These are phyloP conservation scores for Phalanger gymnotis DNA, from an alignment of 2,797 vertebrate genomes.

Conservation along the genomic window DNA sequence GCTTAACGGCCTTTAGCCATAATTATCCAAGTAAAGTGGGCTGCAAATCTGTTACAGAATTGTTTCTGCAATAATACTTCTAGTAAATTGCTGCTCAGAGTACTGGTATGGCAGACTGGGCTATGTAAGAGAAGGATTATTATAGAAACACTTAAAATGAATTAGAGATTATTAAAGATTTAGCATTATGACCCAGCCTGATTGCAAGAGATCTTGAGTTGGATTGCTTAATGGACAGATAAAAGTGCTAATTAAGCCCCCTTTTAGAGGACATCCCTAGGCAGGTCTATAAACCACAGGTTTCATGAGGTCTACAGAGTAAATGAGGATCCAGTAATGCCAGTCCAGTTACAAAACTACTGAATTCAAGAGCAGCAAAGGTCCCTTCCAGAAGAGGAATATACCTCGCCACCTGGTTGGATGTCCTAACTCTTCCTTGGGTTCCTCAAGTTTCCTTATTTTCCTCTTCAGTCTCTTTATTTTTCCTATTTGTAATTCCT, in stretches of 20 bases:
- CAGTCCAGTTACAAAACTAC: slow-evolving; percentile 38
- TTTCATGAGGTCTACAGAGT: slow-evolving; percentile 51
- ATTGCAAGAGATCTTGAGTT: slow-evolving; percentile 65
- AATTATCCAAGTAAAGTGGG: slow-evolving; percentile 62
- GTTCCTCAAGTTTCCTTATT: slow-evolving; percentile 27
- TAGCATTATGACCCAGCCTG: slow-evolving; percentile 68
- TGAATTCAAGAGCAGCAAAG: background rate
- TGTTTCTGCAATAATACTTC: slow-evolving; percentile 56
- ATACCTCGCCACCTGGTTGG: slow-evolving; percentile 13
- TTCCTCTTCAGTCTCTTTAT: slow-evolving; percentile 30
- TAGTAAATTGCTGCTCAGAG: slow-evolving; percentile 56
- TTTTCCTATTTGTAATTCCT: slow-evolving; percentile 13
- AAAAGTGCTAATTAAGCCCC: slow-evolving; percentile 73
- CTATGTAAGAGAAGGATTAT: slow-evolving; percentile 75
- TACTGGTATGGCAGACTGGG: slow-evolving; percentile 61
- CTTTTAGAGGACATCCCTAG: slow-evolving; percentile 59
- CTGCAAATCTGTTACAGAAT: slow-evolving; percentile 53
- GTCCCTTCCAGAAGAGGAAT: background rate
- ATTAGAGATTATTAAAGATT: slow-evolving; percentile 76
- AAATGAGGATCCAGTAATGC: slow-evolving; percentile 33
- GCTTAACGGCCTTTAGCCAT: slow-evolving; percentile 16
- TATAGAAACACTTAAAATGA: slow-evolving; percentile 77
- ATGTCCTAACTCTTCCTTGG: slow-evolving; percentile 55
- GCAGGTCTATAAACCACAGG: slow-evolving; percentile 58
- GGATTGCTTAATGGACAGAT: slow-evolving; percentile 68